A percentile compares a stretch with the other conserved stretches of the same genome.
Conservation (phyloP, 2,797 vertebrate genomes). For the Falco rusticolus region DNA sequence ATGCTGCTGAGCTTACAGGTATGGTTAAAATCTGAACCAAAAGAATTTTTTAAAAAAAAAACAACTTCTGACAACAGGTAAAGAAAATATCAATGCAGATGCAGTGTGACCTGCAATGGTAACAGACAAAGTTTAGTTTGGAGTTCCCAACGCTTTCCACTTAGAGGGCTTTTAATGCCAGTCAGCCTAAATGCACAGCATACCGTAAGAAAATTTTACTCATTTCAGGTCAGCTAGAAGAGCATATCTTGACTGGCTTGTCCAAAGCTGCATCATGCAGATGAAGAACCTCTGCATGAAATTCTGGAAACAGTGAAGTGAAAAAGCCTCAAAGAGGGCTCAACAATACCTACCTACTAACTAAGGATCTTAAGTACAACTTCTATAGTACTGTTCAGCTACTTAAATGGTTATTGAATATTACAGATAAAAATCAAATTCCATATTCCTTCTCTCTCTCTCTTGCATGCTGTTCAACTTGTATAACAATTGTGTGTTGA, state of each 20-base stretch:
- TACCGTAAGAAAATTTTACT: too few relatives aligned
- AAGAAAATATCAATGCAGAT: background rate
- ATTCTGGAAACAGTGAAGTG: background rate
- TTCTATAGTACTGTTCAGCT: background rate
- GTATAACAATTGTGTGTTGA: background rate
- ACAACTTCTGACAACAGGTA: background rate
- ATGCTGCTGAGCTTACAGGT: background rate
- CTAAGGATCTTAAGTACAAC: background rate
- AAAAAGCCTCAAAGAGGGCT: background rate
- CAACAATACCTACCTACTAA: background rate
- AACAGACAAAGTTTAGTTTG: too few relatives aligned
- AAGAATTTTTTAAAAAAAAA: background rate
- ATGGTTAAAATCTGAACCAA: background rate
- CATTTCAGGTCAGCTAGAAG: background rate
- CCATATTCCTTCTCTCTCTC: background rate
- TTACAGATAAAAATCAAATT: background rate
- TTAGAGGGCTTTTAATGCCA: too few relatives aligned
- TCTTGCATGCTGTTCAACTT: background rate
- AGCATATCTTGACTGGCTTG: background rate
- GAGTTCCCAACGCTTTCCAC: too few relatives aligned
- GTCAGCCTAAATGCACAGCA: too few relatives aligned
- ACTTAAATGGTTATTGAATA: background rate
- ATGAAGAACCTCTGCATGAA: background rate
- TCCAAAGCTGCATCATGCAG: background rate
- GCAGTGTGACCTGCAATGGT: too few relatives aligned